These are phyloP conservation scores for Ascaphus truei DNA, from an alignment of 2,113 vertebrate genomes.

Conservation along the genomic window DNA sequence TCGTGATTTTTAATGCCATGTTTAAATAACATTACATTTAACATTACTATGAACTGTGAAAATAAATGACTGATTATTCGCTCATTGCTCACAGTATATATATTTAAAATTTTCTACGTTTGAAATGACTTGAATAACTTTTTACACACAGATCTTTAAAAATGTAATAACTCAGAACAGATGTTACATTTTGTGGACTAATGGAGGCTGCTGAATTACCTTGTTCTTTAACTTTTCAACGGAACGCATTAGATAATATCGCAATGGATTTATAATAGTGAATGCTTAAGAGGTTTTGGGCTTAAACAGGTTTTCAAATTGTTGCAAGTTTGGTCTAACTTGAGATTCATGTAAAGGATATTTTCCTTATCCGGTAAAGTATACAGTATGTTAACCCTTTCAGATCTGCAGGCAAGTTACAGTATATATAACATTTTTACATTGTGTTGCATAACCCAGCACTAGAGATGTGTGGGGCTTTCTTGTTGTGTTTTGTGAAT, in stretches of 20 bases:
- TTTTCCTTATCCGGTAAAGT: too few relatives aligned
- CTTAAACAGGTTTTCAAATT: conserved; percentile 1
- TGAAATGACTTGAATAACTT: conserved; percentile 9
- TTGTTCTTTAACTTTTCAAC: conserved; percentile 23
- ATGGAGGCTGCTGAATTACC: conserved; percentile 23
- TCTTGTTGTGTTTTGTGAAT: too few relatives aligned
- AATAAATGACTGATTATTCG: conserved; percentile 30
- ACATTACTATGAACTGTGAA: conserved; percentile 24
- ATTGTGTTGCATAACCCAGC: too few relatives aligned
- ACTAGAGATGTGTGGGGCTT: too few relatives aligned
- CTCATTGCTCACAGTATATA: conserved; percentile 26
- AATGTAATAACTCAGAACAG: conserved; percentile 27
- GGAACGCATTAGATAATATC: not conserved
- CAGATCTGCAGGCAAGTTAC: too few relatives aligned
- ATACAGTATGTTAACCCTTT: too few relatives aligned
- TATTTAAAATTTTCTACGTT: conserved; percentile 7
- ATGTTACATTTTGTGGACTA: conserved; percentile 26
- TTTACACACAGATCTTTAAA: conserved; percentile 33
- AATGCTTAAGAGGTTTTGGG: conserved; percentile 2
- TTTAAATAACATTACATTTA: conserved; percentile 31
- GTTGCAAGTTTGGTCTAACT: conserved; percentile 1
- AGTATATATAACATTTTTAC: too few relatives aligned
- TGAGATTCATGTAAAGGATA: conserved; percentile 1
- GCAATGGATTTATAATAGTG: conserved; percentile 18
- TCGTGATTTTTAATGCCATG: conserved; percentile 22